Evolutionary conservation across 2,888 invertebrate species (phyloP).

Genomic region (Germaria angustata): DNA sequence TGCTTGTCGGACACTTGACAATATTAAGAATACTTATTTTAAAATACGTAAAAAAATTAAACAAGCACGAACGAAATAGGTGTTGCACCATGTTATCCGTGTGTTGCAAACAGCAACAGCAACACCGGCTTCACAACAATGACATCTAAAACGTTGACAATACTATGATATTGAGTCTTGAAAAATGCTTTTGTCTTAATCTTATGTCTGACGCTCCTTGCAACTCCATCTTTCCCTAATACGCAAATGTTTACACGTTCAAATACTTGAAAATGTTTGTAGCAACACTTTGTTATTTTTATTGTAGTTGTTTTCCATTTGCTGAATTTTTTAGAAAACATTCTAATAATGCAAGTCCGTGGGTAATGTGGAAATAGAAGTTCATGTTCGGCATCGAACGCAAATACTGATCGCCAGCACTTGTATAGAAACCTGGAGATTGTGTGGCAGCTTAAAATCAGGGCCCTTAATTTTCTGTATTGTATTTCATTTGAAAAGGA

Average conservation of each 20-base stretch:
- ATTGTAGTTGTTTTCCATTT: neutral
- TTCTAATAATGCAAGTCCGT: neutral
- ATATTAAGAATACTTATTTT: conserved; percentile 63
- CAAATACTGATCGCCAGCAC: too few relatives aligned
- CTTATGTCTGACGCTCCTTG: neutral
- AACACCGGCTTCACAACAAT: neutral
- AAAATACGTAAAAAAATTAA: conserved; percentile 21
- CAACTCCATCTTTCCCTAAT: neutral
- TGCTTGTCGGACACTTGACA: conserved; percentile 68
- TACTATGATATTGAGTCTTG: conserved; percentile 22
- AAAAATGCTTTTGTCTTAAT: neutral
- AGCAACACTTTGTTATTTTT: conserved; percentile 1
- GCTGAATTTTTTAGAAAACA: neutral
- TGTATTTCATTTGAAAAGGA: too few relatives aligned
- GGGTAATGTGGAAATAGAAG: neutral
- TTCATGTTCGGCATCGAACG: too few relatives aligned
- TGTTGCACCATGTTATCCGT: conserved; percentile 50
- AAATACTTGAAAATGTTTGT: conserved; percentile 33
- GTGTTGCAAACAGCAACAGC: neutral
- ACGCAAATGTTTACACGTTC: neutral
- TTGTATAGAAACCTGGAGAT: too few relatives aligned
- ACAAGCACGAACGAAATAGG: conserved; percentile 39
- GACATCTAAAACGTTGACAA: neutral
- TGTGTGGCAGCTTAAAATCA: too few relatives aligned
- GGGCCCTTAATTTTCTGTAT: too few relatives aligned